phyloP scores from a whole-genome alignment of 2,797 vertebrate genomes.

The Cichlasoma orientale region DNA sequence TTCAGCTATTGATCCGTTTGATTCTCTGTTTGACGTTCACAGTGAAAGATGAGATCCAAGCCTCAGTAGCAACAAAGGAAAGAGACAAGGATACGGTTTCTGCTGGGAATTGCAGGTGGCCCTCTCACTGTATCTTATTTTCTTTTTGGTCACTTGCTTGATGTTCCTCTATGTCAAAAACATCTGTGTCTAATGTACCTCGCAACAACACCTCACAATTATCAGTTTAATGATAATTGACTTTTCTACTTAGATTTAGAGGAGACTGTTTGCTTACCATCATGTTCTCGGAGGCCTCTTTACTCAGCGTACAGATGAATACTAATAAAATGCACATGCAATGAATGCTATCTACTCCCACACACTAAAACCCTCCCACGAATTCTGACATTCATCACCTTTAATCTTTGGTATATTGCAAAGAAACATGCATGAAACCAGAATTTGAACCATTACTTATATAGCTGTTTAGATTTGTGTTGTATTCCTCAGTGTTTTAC shows the following conservation, averaged over 20 bases:
- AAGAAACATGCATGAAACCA: neutral
- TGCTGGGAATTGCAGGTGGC: neutral
- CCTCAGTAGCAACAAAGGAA: slow-evolving; percentile 27
- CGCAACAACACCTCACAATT: neutral
- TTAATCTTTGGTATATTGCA: neutral
- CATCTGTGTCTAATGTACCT: neutral
- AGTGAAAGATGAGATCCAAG: slow-evolving; percentile 50
- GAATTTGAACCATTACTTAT: neutral
- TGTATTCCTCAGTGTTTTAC: neutral
- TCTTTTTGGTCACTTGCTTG: neutral
- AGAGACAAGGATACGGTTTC: slow-evolving; percentile 13
- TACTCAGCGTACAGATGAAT: slow-evolving; percentile 46
- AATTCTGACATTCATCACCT: slow-evolving; percentile 14
- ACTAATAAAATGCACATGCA: slow-evolving; percentile 50
- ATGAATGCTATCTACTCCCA: slow-evolving; percentile 32
- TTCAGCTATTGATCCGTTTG: slow-evolving; percentile 30
- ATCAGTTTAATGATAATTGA: neutral
- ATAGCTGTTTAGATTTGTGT: neutral
- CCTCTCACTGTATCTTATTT: neutral
- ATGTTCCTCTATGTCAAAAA: neutral
- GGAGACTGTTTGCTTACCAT: slow-evolving; percentile 16
- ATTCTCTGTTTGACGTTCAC: slow-evolving; percentile 26
- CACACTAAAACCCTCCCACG: slow-evolving; percentile 19
- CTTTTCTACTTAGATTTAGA: neutral
- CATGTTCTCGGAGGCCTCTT: slow-evolving; percentile 23